A percentile compares a stretch with the other conserved stretches of the same genome.
phyloP scores from a whole-genome alignment of 2,113 vertebrate genomes.

The pig (Sus scrofa) region DNA sequence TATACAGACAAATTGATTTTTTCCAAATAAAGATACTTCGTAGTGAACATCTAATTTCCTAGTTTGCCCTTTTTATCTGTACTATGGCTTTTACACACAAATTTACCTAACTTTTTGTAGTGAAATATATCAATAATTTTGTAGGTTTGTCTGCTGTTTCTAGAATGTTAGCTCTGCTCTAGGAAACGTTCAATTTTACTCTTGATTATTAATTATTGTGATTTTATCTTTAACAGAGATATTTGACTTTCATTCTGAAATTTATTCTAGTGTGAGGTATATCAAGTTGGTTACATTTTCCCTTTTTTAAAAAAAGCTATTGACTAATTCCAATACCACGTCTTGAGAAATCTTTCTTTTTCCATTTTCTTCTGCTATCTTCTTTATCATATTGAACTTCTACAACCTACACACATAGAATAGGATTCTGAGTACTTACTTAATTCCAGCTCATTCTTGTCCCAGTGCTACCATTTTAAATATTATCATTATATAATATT shows the following conservation, averaged over 20 bases:
- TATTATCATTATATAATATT: background rate
- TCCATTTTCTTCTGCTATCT: background rate
- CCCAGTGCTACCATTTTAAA: background rate
- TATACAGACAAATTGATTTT: background rate
- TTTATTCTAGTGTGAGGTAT: background rate
- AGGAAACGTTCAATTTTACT: background rate
- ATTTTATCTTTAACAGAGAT: background rate
- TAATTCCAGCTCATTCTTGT: background rate
- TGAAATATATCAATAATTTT: background rate
- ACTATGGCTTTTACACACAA: background rate
- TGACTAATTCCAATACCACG: background rate
- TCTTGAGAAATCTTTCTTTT: background rate
- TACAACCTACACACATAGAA: background rate
- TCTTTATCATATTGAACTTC: background rate
- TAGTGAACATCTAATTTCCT: background rate
- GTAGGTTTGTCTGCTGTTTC: background rate
- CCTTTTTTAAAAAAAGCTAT: background rate
- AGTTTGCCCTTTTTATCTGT: conserved; percentile 9
- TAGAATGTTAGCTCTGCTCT: conserved; percentile 8
- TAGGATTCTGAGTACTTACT: background rate
- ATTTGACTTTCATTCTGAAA: conserved; percentile 6
- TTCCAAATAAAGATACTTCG: conserved; percentile 50
- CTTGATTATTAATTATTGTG: background rate
- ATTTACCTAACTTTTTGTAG: conserved; percentile 7
- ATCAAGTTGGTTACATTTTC: background rate